Evolutionary conservation across 1,140 invertebrate species (phyloP), one percentile per base, ranked within the genome.

Genomic region (Drosophila murphyi): DNA sequence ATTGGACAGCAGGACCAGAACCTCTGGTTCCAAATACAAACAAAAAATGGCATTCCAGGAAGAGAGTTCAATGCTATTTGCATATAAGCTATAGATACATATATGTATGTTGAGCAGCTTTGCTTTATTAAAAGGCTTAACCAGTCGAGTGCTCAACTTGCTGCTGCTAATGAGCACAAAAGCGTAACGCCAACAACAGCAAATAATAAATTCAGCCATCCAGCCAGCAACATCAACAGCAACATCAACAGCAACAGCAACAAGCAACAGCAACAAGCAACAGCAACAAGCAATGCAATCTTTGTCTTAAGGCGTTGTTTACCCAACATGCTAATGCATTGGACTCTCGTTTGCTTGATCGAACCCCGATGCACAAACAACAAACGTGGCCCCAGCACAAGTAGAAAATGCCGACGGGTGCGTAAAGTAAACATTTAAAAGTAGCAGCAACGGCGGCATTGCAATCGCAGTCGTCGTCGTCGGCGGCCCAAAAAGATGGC

Each of bases 81-180:
- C 81, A 67, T 48, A 37, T 52, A 32, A 3, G 43, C 37, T 72
- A 28, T 47, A 37, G 5, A 57, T 32, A 32, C 12, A 52, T 29
- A 39, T 10, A 6, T 12, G 8, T n/a, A 41, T 35, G 51, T 47
- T 70, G 35, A 69, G 52, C 55, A 78, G 45, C 80, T 91, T 91
- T 91, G 80, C 90, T 87, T 91, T 90, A 91, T 91, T 91, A 91
- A 91, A 91, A 91, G 90, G 90, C 90, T 91, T 91, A 91, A 91
- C 80, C 71, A 81, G 80, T 87, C 63, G 72, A 90, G 86, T 60
- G 50, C 51, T 47, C 39, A 31, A 20, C 55, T 45, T 29, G 68
- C 8, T 39, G 73, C 69, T 90, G 88, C 88, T 91, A 91, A 91
- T 91, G 88, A 91, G 88, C 78, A 78, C 78, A 88, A 91, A 91